Percentiles rank a stretch among this genome's conserved stretches.
Conservation (phyloP, 2,797 vertebrate genomes). For the Etheostoma perlongum region DNA sequence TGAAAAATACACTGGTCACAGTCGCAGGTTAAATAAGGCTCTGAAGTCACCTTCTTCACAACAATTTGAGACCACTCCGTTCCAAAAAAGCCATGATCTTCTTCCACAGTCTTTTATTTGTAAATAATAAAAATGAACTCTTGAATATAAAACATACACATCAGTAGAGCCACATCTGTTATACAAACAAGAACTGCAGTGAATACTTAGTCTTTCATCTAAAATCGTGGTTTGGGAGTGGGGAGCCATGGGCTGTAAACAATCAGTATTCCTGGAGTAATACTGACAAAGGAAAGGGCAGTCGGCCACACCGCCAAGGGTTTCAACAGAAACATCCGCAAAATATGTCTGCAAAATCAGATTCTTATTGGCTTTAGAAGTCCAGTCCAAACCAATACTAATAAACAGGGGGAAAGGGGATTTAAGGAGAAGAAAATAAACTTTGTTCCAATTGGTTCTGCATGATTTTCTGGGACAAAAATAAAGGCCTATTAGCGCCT, state of each 20-base stretch:
- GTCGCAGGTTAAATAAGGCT: not conserved
- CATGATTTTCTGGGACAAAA: conserved; percentile 62
- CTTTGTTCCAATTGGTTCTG: conserved; percentile 65
- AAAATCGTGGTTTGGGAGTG: conserved; percentile 76
- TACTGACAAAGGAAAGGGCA: conserved; percentile 89
- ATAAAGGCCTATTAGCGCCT: conserved; percentile 73
- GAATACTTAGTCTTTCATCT: conserved; percentile 86
- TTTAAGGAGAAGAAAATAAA: conserved; percentile 58
- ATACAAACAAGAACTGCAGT: conserved; percentile 90
- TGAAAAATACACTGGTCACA: not conserved
- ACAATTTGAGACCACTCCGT: conserved; percentile 34
- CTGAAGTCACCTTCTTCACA: not conserved
- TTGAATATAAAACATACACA: conserved; percentile 91
- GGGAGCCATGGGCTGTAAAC: conserved; percentile 88
- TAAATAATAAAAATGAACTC: conserved; percentile 92
- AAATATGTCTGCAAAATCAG: conserved; percentile 93
- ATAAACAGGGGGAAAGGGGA: conserved; percentile 40
- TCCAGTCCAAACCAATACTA: conserved; percentile 84
- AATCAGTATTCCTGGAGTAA: conserved; percentile 87
- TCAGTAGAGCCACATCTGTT: conserved; percentile 90
- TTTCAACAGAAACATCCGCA: conserved; percentile 89
- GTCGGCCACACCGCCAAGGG: conserved; percentile 88
- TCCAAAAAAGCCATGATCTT: conserved; percentile 65
- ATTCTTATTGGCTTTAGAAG: conserved; percentile 89
- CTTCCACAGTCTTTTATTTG: conserved; percentile 91